These are phyloP conservation scores for Tiliqua scincoides DNA, from an alignment of 2,113 vertebrate species.

Conservation along the genomic window DNA sequence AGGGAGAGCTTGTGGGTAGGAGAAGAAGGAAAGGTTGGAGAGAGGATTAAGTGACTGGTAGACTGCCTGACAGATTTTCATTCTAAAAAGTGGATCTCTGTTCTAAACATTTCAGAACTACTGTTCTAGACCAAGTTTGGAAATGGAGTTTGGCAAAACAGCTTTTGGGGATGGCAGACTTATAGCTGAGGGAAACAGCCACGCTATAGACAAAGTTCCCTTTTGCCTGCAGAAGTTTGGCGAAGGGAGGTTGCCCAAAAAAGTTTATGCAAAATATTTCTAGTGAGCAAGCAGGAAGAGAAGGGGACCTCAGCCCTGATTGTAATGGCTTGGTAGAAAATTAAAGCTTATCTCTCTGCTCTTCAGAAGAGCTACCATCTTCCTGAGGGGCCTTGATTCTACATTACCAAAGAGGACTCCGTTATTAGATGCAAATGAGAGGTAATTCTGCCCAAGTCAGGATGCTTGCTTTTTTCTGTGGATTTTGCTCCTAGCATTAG, in stretches of 20 bases:
- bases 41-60: too few species aligned
- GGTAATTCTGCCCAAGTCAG: neutral
- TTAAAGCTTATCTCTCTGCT: conserved; percentile 8
- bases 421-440: conserved; percentile 1
- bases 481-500: neutral
- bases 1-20: too few species aligned
- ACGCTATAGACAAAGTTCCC: neutral
- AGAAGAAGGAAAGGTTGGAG: too few species aligned
- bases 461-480: neutral
- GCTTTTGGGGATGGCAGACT: too few species aligned
- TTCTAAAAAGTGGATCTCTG: too few species aligned
- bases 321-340: neutral
- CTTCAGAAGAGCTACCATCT: conserved; percentile 1
- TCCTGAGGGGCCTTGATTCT: neutral
- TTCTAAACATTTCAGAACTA: too few species aligned
- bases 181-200: neutral
- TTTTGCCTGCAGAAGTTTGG: neutral
- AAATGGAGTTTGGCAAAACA: too few species aligned
- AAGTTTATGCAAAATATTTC: neutral
- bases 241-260: neutral
- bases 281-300: neutral
- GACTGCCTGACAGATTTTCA: too few species aligned
- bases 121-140: too few species aligned
- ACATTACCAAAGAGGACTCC: neutral
- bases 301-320: neutral